Conservation (phyloP, 2,888 invertebrate species). For the Gibbula magus region DNA sequence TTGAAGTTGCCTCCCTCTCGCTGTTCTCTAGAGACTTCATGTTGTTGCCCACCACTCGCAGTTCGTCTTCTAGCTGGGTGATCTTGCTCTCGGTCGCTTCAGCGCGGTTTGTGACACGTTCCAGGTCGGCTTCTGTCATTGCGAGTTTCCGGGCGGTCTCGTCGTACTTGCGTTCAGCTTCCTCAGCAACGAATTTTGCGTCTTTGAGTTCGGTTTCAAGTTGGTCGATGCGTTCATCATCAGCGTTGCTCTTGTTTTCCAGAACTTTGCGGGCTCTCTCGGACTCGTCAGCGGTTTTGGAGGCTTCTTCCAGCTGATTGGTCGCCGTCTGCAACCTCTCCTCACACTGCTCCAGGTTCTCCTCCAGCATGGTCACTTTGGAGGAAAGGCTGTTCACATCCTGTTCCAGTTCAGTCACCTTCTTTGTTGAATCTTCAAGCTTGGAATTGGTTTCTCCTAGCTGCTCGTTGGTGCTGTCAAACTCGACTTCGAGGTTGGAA, state of each 20-base stretch:
- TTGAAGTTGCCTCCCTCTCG: constrained; percentile 78
- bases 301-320: background rate
- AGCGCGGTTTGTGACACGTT: constrained; percentile 98
- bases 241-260: constrained; percentile 98
- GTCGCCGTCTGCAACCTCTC: constrained; percentile 2
- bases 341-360: background rate
- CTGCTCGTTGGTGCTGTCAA: constrained; percentile 2
- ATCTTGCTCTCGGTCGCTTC: constrained; percentile 93
- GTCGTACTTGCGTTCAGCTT: constrained; percentile 81
- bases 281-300: constrained; percentile 79
- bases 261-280: constrained; percentile 96
- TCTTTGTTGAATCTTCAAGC: background rate
- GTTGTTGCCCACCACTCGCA: constrained; percentile 91
- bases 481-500: background rate
- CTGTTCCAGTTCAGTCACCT: background rate
- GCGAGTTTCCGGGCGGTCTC: constrained; percentile 98
- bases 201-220: constrained; percentile 99
- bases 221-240: constrained; percentile 99
- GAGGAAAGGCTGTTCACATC: background rate
- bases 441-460: background rate
- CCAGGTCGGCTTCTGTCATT: constrained; percentile 99
- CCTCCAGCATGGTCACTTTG: background rate
- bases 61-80: constrained; percentile 35
- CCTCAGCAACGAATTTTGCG: constrained; percentile 98
- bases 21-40: constrained; percentile 99